These are phyloP conservation scores for Podabrus alpinus DNA, from an alignment of 2,888 invertebrate genomes.

Conservation along the genomic window DNA sequence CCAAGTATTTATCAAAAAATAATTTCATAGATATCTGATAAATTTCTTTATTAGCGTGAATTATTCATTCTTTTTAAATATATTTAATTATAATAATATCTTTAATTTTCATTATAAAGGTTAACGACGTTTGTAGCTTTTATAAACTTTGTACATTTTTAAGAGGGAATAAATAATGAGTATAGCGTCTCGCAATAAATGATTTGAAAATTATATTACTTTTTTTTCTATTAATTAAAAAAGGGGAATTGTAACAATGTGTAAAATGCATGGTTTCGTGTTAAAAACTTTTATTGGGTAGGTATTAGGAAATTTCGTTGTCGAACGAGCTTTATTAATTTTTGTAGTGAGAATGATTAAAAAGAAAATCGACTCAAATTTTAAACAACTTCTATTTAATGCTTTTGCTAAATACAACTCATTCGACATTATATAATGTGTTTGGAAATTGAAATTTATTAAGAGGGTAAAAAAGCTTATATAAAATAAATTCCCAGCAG, in stretches of 20 bases:
- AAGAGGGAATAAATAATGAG: neutral
- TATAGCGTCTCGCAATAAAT: neutral
- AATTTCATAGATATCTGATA: neutral
- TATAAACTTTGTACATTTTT: neutral
- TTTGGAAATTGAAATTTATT: slow-evolving; percentile 31
- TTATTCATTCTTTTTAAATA: neutral
- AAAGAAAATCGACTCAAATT: slow-evolving; percentile 9
- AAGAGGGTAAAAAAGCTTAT: slow-evolving; percentile 30
- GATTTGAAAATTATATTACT: neutral
- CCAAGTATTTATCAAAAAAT: neutral
- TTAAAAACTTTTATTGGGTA: neutral
- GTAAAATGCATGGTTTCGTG: neutral
- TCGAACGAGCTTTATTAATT: neutral
- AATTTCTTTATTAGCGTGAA: neutral
- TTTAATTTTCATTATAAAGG: neutral
- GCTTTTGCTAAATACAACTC: slow-evolving; percentile 25
- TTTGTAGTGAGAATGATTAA: slow-evolving; percentile 7
- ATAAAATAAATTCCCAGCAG: slow-evolving; percentile 31
- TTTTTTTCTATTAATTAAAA: neutral
- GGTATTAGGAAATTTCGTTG: neutral
- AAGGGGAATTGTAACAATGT: neutral
- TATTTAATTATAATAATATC: neutral
- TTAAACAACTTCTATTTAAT: slow-evolving; percentile 11
- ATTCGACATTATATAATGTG: slow-evolving; percentile 23
- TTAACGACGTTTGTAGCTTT: neutral